These are phyloP conservation scores for Elysia chlorotica DNA, from an alignment of 1,140 invertebrate species.

Conservation along the genomic window DNA sequence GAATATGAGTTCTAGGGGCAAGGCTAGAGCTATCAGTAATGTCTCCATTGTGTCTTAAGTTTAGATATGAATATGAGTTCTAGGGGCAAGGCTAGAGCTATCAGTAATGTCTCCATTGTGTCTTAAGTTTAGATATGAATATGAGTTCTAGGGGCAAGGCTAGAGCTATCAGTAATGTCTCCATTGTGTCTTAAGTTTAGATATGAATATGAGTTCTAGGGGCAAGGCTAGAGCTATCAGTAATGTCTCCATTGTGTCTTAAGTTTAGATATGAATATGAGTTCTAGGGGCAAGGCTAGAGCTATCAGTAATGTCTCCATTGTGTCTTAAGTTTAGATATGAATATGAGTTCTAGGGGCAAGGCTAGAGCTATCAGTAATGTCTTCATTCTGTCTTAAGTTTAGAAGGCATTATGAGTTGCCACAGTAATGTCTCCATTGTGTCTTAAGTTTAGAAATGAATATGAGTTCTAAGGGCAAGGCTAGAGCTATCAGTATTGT, in stretches of 20 bases:
- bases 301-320: conserved; percentile 30
- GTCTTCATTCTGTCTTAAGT: conserved; percentile 2
- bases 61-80: neutral
- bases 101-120: conserved; percentile 27
- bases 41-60: conserved; percentile 2
- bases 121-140: neutral
- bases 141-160: neutral
- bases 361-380: conserved; percentile 29
- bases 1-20: conserved; percentile 32
- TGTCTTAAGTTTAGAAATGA: neutral
- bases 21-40: conserved; percentile 44
- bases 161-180: conserved; percentile 29
- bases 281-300: neutral
- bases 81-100: conserved; percentile 47
- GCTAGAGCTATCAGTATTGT: neutral
- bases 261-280: neutral
- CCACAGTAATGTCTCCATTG: conserved; percentile 18
- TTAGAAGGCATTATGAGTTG: neutral
- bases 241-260: conserved; percentile 12
- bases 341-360: neutral
- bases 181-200: neutral
- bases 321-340: neutral
- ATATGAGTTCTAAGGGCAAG: neutral
- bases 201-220: neutral
- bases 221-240: conserved; percentile 25